phyloP scores from a whole-genome alignment of 53 echinoderm and acorn worm species.

The Astropecten irregularis region DNA sequence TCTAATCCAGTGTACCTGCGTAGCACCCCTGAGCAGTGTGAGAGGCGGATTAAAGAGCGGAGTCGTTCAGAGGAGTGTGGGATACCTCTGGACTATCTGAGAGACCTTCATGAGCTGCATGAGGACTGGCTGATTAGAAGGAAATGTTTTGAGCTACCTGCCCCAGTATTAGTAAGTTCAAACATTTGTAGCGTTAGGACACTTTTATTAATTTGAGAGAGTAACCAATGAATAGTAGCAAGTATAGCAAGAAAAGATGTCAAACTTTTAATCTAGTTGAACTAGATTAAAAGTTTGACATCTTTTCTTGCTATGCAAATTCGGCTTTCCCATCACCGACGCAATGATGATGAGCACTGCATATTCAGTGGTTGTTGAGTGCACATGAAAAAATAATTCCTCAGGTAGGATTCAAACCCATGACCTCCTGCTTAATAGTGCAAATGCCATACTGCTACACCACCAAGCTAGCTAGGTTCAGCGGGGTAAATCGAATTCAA shows the following conservation, averaged over 20 bases:
- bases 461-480: too few species aligned
- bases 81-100: slow-evolving; percentile 80
- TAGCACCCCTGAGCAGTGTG: slow-evolving; percentile 83
- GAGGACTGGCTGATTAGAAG: slow-evolving; percentile 85
- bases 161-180: slow-evolving; percentile 83
- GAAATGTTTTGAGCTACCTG: slow-evolving; percentile 72
- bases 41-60: slow-evolving; percentile 69
- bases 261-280: background rate
- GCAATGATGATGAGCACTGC: too few species aligned
- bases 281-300: too few species aligned
- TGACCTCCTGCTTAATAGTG: too few species aligned
- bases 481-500: too few species aligned
- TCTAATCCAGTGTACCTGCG: slow-evolving; percentile 88
- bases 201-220: background rate
- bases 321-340: too few species aligned
- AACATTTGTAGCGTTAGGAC: background rate
- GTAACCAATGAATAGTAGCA: background rate
- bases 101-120: slow-evolving; percentile 79
- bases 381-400: too few species aligned
- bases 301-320: too few species aligned
- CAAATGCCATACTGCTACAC: too few species aligned
- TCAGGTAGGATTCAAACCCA: too few species aligned
- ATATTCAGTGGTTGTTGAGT: too few species aligned
- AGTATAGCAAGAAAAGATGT: too few species aligned
- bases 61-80: slow-evolving; percentile 80